These are phyloP conservation scores for Nestor notabilis DNA, from an alignment of 2,113 vertebrate species.

Conservation along the genomic window DNA sequence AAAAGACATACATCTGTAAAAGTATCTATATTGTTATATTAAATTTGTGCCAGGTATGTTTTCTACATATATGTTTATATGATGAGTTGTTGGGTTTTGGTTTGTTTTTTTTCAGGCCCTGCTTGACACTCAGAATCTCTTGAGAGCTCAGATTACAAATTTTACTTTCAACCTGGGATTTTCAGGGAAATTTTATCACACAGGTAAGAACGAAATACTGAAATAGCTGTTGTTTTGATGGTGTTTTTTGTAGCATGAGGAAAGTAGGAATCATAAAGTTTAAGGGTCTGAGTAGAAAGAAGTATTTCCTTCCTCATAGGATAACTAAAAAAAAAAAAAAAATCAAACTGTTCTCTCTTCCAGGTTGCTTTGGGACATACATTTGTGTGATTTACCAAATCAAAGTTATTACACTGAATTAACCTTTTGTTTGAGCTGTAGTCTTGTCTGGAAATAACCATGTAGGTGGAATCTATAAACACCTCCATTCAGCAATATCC, in stretches of 20 bases:
- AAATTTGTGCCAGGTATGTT: background rate
- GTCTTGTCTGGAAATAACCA: background rate
- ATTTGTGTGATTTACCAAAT: background rate
- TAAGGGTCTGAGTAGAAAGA: background rate
- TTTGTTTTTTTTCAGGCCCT: slow-evolving; percentile 77
- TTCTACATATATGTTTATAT: background rate
- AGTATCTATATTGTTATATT: background rate
- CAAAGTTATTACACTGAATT: background rate
- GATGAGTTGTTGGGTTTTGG: background rate
- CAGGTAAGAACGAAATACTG: slow-evolving; percentile 73
- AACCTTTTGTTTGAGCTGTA: background rate
- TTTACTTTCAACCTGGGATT: slow-evolving; percentile 89
- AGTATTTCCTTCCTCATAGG: background rate
- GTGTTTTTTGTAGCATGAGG: background rate
- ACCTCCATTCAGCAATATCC: background rate
- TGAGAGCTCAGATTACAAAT: slow-evolving; percentile 83
- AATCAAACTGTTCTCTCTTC: background rate
- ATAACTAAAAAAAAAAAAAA: background rate
- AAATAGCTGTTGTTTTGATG: background rate
- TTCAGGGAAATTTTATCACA: slow-evolving; percentile 88
- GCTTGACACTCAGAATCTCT: slow-evolving; percentile 83
- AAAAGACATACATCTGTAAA: background rate
- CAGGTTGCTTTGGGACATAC: background rate
- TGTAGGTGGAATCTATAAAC: background rate
- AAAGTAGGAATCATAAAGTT: background rate